These are phyloP conservation scores for Eumaeus atala DNA, from an alignment of 1,140 invertebrate species.

Conservation along the genomic window DNA sequence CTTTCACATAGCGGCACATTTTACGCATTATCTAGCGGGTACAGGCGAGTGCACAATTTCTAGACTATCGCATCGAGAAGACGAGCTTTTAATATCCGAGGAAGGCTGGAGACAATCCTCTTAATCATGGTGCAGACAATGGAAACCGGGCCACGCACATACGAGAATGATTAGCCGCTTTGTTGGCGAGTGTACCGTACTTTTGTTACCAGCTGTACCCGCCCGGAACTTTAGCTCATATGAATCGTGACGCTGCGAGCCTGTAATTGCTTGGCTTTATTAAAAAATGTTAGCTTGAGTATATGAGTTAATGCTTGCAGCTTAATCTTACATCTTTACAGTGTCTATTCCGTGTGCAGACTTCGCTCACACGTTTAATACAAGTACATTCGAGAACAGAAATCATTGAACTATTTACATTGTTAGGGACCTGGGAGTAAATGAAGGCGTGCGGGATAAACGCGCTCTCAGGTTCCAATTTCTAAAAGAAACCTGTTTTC, in stretches of 20 bases:
- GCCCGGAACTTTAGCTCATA: slow-evolving; percentile 52
- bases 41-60: slow-evolving; percentile 45
- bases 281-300: slow-evolving; percentile 41
- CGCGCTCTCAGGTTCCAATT: too few species aligned
- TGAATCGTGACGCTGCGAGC: slow-evolving; percentile 47
- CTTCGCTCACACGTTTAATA: too few species aligned
- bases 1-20: slow-evolving; percentile 49
- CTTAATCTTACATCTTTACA: slow-evolving; percentile 9
- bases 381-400: too few species aligned
- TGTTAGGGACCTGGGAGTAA: too few species aligned
- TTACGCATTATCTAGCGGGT: slow-evolving; percentile 57
- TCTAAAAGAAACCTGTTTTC: too few species aligned
- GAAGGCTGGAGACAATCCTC: slow-evolving; percentile 68
- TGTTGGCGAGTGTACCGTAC: slow-evolving; percentile 57
- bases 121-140: slow-evolving; percentile 70
- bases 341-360: neutral
- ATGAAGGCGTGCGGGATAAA: too few species aligned
- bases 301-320: slow-evolving; percentile 16
- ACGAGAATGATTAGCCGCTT: slow-evolving; percentile 67
- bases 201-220: slow-evolving; percentile 59
- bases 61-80: slow-evolving; percentile 51
- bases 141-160: slow-evolving; percentile 68
- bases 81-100: slow-evolving; percentile 69
- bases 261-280: slow-evolving; percentile 51
- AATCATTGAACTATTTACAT: too few species aligned